Conservation (phyloP, 2,113 vertebrate species). For the Scomber colias region DNA sequence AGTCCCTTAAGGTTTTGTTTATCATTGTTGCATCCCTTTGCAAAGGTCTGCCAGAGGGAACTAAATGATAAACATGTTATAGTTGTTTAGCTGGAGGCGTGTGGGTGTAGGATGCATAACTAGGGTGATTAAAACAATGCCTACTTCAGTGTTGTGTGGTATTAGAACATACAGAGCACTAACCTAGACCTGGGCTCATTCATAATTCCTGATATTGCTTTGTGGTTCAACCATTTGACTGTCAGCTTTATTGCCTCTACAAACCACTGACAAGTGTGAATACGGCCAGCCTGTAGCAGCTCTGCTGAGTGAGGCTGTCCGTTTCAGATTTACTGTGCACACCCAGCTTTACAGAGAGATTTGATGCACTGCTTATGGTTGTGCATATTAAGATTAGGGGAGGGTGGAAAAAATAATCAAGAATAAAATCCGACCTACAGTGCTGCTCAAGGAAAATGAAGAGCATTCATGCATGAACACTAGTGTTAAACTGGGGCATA, state of each 20-base stretch:
- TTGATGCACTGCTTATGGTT: conserved; percentile 55
- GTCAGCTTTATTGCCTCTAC: not conserved
- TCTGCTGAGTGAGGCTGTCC: conserved; percentile 36
- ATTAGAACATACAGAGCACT: too few relatives aligned
- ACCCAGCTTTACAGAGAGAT: conserved; percentile 38
- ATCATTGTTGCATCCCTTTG: too few relatives aligned
- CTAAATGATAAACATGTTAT: not conserved
- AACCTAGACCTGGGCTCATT: too few relatives aligned
- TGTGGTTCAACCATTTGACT: not conserved
- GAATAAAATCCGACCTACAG: conserved; percentile 57
- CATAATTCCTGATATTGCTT: not conserved
- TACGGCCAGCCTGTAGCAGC: conserved; percentile 18
- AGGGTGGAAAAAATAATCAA: conserved; percentile 58
- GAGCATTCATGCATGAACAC: conserved; percentile 52
- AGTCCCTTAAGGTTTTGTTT: too few relatives aligned
- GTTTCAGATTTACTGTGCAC: conserved; percentile 37
- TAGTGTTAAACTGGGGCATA: conserved; percentile 44
- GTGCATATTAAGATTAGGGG: conserved; percentile 55
- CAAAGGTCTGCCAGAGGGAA: too few relatives aligned
- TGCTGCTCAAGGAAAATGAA: conserved; percentile 55
- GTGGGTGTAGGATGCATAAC: too few relatives aligned
- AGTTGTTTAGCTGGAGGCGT: not conserved
- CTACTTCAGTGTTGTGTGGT: not conserved
- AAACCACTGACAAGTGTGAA: conserved; percentile 28
- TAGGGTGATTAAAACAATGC: too few relatives aligned